Percentiles rank a stretch among this genome's conserved stretches.
Evolutionary conservation across 1,140 invertebrate species (phyloP).

Genomic region (Polypedilum vanderplanki): DNA sequence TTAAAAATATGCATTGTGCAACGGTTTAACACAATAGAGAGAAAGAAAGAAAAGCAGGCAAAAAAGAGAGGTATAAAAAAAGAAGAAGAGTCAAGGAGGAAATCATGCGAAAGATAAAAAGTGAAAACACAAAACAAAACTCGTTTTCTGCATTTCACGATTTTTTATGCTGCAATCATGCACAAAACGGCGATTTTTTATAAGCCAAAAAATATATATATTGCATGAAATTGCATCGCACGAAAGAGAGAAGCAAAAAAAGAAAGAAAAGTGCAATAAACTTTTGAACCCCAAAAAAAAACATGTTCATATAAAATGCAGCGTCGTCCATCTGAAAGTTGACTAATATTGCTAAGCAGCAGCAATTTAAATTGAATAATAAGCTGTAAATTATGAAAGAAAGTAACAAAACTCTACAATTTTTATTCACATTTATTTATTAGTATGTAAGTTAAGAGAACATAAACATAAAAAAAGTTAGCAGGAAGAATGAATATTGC

Average conservation of each 20-base stretch:
- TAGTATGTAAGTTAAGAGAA: no score
- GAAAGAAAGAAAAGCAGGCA: no score
- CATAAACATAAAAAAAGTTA: no score
- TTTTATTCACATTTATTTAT: no score
- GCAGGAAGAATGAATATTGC: not conserved
- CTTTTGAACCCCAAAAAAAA: not conserved
- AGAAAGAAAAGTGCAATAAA: not conserved
- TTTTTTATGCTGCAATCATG: slow-evolving; percentile 12
- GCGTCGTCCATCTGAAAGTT: no score
- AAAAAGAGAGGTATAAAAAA: not conserved
- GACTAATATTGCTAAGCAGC: no score
- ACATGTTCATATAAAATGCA: not conserved
- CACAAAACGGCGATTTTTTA: slow-evolving; percentile 7
- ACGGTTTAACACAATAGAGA: no score
- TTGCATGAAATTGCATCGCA: no score
- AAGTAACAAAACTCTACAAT: no score
- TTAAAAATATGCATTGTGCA: no score
- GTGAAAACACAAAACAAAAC: slow-evolving; percentile 13
- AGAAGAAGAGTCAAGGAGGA: not conserved
- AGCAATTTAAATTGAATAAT: no score
- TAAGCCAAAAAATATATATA: not conserved
- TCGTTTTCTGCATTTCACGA: slow-evolving; percentile 17
- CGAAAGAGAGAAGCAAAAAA: not conserved
- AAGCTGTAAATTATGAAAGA: no score
- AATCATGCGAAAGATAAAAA: slow-evolving; percentile 7